Evolutionary conservation across 2,113 vertebrate genomes (phyloP).

Genomic region (Pollachius pollachius): DNA sequence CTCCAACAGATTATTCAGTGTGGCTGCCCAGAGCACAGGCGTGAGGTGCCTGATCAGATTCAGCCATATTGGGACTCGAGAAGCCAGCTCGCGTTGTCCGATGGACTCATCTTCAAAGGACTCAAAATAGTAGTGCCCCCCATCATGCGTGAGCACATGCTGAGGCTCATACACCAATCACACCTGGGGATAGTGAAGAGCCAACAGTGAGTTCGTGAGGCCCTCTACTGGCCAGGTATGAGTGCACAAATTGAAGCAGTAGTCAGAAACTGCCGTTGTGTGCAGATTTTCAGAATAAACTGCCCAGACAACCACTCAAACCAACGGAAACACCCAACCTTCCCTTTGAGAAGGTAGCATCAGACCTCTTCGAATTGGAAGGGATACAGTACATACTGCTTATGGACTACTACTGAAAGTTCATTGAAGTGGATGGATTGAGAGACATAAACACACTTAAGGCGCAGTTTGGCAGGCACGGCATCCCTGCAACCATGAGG

Average conservation of each 20-base stretch:
- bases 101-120: not conserved
- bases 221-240: not conserved
- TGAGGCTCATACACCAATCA: slow-evolving; percentile 26
- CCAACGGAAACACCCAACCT: slow-evolving; percentile 15
- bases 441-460: slow-evolving; percentile 25
- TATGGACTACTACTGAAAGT: no score
- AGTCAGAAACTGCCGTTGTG: slow-evolving; percentile 16
- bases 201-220: slow-evolving; percentile 13
- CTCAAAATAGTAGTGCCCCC: not conserved
- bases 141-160: not conserved
- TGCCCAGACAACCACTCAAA: slow-evolving; percentile 15
- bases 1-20: not conserved
- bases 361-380: no score
- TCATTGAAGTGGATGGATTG: slow-evolving; percentile 15
- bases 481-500: slow-evolving; percentile 7
- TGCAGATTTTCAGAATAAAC: slow-evolving; percentile 27
- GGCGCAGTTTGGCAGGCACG: slow-evolving; percentile 28
- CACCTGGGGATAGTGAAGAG: slow-evolving; percentile 25
- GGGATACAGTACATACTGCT: no score
- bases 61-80: slow-evolving; percentile 2
- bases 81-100: not conserved
- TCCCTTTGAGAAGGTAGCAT: slow-evolving; percentile 26
- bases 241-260: slow-evolving; percentile 17
- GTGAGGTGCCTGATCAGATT: not conserved
- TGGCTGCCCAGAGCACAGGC: not conserved